A percentile compares a stretch with the other conserved stretches of the same genome.
phyloP scores from a whole-genome alignment of 2,888 invertebrate species.

The Diplazon laetatorius region DNA sequence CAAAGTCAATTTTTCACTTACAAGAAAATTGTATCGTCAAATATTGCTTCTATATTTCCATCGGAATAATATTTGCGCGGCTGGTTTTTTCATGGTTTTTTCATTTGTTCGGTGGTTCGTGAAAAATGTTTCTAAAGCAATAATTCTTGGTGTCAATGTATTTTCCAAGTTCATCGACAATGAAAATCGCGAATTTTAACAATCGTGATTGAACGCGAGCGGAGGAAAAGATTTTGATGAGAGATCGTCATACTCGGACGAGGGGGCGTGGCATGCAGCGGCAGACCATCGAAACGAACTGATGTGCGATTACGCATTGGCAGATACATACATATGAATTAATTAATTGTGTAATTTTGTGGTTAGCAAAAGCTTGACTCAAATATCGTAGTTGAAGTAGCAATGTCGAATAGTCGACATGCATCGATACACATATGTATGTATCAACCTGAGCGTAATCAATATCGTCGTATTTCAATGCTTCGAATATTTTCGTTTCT shows the following conservation, averaged over 20 bases:
- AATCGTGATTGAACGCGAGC: background rate
- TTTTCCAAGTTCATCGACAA: too few relatives aligned
- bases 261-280: constrained; percentile 78
- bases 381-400: constrained; percentile 22
- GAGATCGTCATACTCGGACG: constrained; percentile 78
- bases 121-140: background rate
- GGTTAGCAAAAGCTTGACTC: constrained; percentile 6
- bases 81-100: too few relatives aligned
- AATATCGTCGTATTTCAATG: constrained; percentile 29
- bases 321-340: constrained; percentile 43
- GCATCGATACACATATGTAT: constrained; percentile 10
- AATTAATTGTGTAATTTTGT: constrained; percentile 56
- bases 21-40: too few relatives aligned
- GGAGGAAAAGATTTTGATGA: constrained; percentile 27
- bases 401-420: background rate
- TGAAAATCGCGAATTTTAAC: background rate
- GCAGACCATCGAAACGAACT: constrained; percentile 78
- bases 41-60: too few relatives aligned
- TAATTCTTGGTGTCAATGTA: background rate
- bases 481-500: constrained; percentile 37
- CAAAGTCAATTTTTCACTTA: too few relatives aligned
- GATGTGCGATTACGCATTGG: constrained; percentile 68
- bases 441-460: constrained; percentile 1
- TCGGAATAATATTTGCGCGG: too few relatives aligned
- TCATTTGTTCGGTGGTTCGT: background rate